Evolutionary conservation across 2,797 vertebrate species (phyloP), one percentile per base, ranked within the genome.

Genomic region (Danionella dracula): DNA sequence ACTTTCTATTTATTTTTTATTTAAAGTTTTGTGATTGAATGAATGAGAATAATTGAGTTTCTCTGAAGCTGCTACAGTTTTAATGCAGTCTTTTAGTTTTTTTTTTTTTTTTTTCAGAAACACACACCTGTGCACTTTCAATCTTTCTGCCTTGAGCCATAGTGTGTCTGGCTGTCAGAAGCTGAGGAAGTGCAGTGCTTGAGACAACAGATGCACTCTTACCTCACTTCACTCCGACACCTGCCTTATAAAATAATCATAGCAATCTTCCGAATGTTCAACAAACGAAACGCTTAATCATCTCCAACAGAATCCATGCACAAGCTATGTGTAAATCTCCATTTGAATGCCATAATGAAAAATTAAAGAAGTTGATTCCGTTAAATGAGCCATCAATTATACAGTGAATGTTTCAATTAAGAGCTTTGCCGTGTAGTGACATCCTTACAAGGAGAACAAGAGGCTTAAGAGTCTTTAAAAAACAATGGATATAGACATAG

Each of bases 141-240:
- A 58, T 72, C 73, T 69, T 79, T 77, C 78, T 1, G 79, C 83
- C 85, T 80, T 81, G 84, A 84, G 72, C 74, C 72, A 83, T 84
- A 81, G 79, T 84, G 79, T 81, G 78, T 80, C 71, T 77, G 61
- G 77, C 70, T 81, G 79, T 82, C 76, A 78, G 79, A 66, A 62
- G 31, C 78, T 83, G 82, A 82, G 78, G 84, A 71, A 64, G 63
- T 63, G 73, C 54, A 44, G 49, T 48, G 82, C 74, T 78, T 71
- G 57, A 80, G 75, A 76, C 67, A 72, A 76, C 88, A 88, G 86
- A 86, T 88, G 85, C 78, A 42, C 51, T 23, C 32, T 84, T 85
- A 83, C 84, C 84, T 86, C 72, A 76, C 73, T 73, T 87, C 84
- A 88, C 84, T 83, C 79, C 60, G 76, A 77, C 84, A 86, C 83